Evolutionary conservation across 2,113 vertebrate genomes (phyloP).

Genomic region (Mionectes macconnelli): DNA sequence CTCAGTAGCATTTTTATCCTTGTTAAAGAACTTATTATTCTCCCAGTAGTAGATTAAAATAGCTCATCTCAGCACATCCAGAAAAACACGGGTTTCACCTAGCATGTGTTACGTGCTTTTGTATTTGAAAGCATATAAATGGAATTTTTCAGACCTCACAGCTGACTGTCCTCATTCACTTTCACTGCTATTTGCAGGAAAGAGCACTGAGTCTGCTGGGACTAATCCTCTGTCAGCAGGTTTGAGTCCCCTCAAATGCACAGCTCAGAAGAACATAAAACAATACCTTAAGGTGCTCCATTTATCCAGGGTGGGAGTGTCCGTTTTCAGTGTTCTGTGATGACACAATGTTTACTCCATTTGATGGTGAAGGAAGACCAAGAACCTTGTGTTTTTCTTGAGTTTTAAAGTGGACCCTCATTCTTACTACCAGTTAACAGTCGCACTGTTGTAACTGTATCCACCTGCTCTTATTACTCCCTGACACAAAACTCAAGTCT

Average conservation of each 20-base stretch:
- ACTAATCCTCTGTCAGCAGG: background rate
- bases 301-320: background rate
- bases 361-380: background rate
- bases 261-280: background rate
- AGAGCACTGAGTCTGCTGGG: background rate
- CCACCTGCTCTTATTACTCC: slow-evolving; percentile 17
- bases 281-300: background rate
- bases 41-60: background rate
- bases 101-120: background rate
- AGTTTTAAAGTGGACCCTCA: background rate
- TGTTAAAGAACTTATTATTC: background rate
- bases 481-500: slow-evolving; percentile 9
- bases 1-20: background rate
- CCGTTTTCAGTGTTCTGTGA: background rate
- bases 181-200: background rate
- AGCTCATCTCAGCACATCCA: background rate
- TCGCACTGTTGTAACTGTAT: background rate
- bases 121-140: background rate
- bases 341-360: background rate
- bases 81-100: background rate
- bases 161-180: background rate
- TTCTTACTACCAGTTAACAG: background rate
- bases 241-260: background rate
- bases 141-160: background rate
- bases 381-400: background rate